Evolutionary conservation across 2,113 vertebrate genomes (phyloP), one percentile per base, ranked within the genome.

Genomic region (Puntigrus tetrazona): DNA sequence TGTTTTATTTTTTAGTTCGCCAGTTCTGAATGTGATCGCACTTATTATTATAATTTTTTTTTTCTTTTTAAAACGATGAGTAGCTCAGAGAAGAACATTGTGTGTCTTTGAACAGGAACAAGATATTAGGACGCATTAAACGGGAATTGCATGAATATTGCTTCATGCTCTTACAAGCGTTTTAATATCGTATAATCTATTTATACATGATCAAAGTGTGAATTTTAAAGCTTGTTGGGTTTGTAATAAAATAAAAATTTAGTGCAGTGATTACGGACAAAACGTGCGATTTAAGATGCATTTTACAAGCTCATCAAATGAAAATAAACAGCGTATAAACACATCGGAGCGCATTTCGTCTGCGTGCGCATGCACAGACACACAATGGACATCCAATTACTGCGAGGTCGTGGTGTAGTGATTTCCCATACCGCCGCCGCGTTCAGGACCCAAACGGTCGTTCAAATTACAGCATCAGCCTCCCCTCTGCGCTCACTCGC

Each of bases 321-420:
- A 78, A 61, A 78, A 78, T 78, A 41, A 63, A 41, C 2, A 1
- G 18, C 20, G 16, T 47, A 72, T 47, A 50, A n/a, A 69, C 9
- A 18, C 74, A 29, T 69, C 3, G 20, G 18, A 20, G 36, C 13
- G 1, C 72, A 67, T 52, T 36, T 31, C 36, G 25, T 13, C 3
- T 27, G n/a, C 47, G 14, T 22, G 61, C 87, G 73, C 88, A 78
- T 83, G 69, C 52, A 84, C 76, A 83, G 81, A 34, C 67, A 74
- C 76, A 38, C 78, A 82, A 75, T 89, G 91, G 92, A 92, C 92
- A 93, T 93, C 92, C 92, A 94, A 94, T 94, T 94, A 94, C 90
- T 91, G 8, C 85, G 88, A 87, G 91, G 94, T 94, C 94, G 90
- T 89, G 88, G 87, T 88, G 80, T 88, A 80, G 88, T 88, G 89